Conservation (phyloP, 2,113 vertebrate species). For the Python bivittatus region DNA sequence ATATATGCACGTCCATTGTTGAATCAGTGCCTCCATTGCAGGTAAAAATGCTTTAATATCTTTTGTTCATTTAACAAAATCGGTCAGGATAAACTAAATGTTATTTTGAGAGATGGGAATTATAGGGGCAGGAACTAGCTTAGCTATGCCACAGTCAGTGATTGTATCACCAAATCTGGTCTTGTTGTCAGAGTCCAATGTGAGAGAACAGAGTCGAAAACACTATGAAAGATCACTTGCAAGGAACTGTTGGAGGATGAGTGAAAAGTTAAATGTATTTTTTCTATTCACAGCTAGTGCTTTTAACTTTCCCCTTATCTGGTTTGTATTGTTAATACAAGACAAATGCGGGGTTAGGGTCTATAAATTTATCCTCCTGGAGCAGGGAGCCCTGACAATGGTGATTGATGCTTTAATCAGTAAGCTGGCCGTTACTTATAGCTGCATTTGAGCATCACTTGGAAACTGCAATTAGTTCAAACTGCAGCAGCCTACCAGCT, state of each 20-base stretch:
- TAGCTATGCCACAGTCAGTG: not conserved
- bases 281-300: not conserved
- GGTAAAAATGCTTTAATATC: constrained; percentile 71
- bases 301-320: not conserved
- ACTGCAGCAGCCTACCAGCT: not conserved
- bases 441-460: not conserved
- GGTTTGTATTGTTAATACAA: not conserved
- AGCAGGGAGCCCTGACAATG: not conserved
- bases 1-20: constrained; percentile 57
- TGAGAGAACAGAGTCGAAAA: not conserved
- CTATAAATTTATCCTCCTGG: not conserved
- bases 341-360: not conserved
- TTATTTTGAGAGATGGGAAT: not conserved
- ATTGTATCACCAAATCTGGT: not conserved
- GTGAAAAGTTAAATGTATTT: not conserved
- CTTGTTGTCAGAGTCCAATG: not conserved
- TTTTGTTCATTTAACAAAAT: not conserved
- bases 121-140: not conserved
- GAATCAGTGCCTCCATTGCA: constrained; percentile 67
- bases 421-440: not conserved
- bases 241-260: not conserved
- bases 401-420: not conserved
- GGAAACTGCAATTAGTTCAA: not conserved
- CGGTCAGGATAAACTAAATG: not conserved
- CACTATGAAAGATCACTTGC: not conserved